phyloP scores from a whole-genome alignment of 1,140 invertebrate genomes.

The Drosophila lowei region DNA sequence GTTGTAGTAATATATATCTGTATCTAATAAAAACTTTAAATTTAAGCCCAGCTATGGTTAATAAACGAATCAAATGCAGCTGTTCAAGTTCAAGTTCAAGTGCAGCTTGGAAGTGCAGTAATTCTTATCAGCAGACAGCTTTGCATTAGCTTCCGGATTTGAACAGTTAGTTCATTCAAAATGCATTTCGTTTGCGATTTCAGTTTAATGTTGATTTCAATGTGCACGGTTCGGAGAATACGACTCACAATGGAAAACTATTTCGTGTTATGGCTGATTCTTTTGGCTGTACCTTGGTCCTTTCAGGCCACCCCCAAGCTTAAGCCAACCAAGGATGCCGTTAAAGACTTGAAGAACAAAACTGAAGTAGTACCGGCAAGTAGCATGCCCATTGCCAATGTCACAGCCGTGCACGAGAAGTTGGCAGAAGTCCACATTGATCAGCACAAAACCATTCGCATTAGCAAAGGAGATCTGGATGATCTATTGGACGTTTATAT shows the following conservation, averaged over 20 bases:
- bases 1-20: too few species aligned
- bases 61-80: neutral
- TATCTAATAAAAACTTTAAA: too few species aligned
- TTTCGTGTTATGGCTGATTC: slow-evolving; percentile 1
- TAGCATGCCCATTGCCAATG: slow-evolving; percentile 7
- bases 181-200: slow-evolving; percentile 37
- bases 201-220: slow-evolving; percentile 26
- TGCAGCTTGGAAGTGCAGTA: neutral
- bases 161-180: slow-evolving; percentile 8
- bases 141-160: slow-evolving; percentile 27
- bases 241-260: slow-evolving; percentile 9
- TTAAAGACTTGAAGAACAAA: slow-evolving; percentile 35
- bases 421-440: slow-evolving; percentile 68
- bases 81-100: slow-evolving; percentile 25
- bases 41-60: too few species aligned
- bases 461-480: slow-evolving; percentile 63
- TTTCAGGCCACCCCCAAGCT: slow-evolving; percentile 19
- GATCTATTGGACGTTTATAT: slow-evolving; percentile 64
- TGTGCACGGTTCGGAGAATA: neutral
- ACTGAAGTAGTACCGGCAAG: slow-evolving; percentile 17
- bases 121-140: slow-evolving; percentile 26
- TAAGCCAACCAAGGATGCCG: slow-evolving; percentile 14
- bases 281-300: slow-evolving; percentile 7
- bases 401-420: slow-evolving; percentile 25
- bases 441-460: slow-evolving; percentile 61